phyloP scores from a whole-genome alignment of 1,140 invertebrate species.

The Drosophila kikkawai region DNA sequence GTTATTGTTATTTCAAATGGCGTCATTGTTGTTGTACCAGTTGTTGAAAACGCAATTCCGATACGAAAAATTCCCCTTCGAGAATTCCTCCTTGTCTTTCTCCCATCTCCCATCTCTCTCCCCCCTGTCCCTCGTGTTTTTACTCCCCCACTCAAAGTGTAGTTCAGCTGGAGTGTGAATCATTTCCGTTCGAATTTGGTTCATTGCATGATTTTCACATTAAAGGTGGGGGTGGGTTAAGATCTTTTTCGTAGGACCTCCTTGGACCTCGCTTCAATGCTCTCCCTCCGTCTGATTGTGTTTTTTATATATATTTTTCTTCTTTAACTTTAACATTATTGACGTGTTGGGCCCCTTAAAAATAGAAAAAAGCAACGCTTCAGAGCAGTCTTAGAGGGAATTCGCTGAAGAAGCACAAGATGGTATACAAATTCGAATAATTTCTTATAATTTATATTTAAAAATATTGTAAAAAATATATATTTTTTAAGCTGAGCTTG shows the following conservation, averaged over 20 bases:
- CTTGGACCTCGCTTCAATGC: constrained; percentile 20
- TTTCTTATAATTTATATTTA: neutral
- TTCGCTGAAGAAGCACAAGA: too few relatives aligned
- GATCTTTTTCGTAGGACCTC: constrained; percentile 43
- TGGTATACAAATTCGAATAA: neutral
- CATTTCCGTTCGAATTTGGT: constrained; percentile 82
- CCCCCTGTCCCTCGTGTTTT: neutral
- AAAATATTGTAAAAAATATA: neutral
- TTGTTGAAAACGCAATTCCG: constrained; percentile 78
- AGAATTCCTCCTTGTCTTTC: constrained; percentile 11
- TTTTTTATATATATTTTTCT: constrained; percentile 36
- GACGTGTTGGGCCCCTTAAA: constrained; percentile 71
- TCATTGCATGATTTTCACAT: constrained; percentile 83
- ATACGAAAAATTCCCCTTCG: constrained; percentile 30
- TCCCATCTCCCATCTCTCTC: neutral
- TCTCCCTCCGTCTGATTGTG: constrained; percentile 61
- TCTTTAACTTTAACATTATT: constrained; percentile 74
- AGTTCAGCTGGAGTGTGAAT: constrained; percentile 76
- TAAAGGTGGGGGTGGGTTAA: constrained; percentile 38
- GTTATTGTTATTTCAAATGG: constrained; percentile 71
- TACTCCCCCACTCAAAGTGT: constrained; percentile 45
- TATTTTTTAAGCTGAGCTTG: neutral
- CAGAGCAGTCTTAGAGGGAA: neutral
- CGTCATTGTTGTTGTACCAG: constrained; percentile 57
- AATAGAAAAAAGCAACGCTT: constrained; percentile 16